Percentiles rank a stretch among this genome's conserved stretches.
phyloP scores from a whole-genome alignment of 2,888 invertebrate genomes.

The Acheta domesticus region DNA sequence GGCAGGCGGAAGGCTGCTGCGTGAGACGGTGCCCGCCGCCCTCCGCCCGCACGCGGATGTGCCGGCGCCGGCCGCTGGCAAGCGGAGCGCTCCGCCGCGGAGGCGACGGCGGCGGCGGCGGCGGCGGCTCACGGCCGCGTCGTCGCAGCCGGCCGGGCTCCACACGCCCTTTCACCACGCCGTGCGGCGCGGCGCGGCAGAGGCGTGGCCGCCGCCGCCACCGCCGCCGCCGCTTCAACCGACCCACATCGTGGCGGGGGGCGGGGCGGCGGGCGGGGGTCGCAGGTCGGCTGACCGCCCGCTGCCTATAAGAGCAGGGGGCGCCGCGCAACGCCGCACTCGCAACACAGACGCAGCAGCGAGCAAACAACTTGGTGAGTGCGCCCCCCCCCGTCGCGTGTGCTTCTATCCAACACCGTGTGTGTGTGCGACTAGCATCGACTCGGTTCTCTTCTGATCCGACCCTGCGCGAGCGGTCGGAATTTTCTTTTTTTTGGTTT shows the following conservation, averaged over 20 bases:
- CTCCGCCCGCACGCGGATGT: too few relatives aligned
- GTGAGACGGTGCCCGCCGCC: too few relatives aligned
- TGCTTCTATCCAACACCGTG: too few relatives aligned
- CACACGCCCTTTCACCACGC: conserved; percentile 12
- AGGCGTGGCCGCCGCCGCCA: not conserved
- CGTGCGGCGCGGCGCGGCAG: not conserved
- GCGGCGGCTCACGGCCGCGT: too few relatives aligned
- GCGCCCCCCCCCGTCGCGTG: not conserved
- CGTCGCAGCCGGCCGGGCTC: not conserved
- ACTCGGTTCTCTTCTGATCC: too few relatives aligned
- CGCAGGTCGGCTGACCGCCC: conserved; percentile 23
- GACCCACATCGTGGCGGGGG: not conserved
- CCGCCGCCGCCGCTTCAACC: not conserved
- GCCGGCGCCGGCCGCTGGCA: too few relatives aligned
- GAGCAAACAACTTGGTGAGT: not conserved
- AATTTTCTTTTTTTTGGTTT: accelerated
- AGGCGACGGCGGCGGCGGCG: too few relatives aligned
- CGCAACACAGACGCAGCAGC: not conserved
- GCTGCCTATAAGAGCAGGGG: conserved; percentile 23
- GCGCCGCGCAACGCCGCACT: not conserved
- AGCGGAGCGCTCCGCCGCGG: too few relatives aligned
- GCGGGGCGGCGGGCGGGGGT: conserved; percentile 19
- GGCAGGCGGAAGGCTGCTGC: too few relatives aligned
- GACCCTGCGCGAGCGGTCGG: too few relatives aligned
- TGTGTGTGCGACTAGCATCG: too few relatives aligned